phyloP scores from a whole-genome alignment of 1,140 invertebrate genomes.

The Dendrolimus kikuchii region DNA sequence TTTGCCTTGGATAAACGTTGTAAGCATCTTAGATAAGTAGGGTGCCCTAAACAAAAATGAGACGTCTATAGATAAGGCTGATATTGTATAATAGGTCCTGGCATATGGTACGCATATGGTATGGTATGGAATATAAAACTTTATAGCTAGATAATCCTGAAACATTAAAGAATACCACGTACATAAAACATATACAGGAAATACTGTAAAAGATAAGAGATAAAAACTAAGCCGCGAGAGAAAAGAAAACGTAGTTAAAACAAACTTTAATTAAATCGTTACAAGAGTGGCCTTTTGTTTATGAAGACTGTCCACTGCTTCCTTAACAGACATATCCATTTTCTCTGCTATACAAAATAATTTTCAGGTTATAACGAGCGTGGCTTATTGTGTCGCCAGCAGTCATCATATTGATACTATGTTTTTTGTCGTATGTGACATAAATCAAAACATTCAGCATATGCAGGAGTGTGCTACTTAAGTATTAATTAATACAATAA shows the following conservation, averaged over 20 bases:
- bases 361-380: neutral
- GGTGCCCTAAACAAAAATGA: no score
- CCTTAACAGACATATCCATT: constrained; percentile 20
- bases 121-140: neutral
- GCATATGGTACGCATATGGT: neutral
- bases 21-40: no score
- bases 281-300: constrained; percentile 23
- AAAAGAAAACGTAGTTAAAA: constrained; percentile 43
- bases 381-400: no score
- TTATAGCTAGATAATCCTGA: neutral
- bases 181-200: constrained; percentile 17
- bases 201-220: constrained; percentile 38
- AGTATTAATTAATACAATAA: no score
- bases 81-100: no score
- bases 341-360: constrained; percentile 19
- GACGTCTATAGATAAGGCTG: no score
- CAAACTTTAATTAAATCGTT: constrained; percentile 63
- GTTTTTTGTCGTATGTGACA: no score
- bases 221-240: constrained; percentile 31
- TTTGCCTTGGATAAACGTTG: no score
- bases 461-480: no score
- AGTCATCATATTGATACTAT: no score
- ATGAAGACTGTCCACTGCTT: constrained; percentile 20
- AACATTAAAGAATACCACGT: neutral
- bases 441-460: no score